These are phyloP conservation scores for Oasisia sp. DNA, from an alignment of 2,888 invertebrate species.

Conservation along the genomic window DNA sequence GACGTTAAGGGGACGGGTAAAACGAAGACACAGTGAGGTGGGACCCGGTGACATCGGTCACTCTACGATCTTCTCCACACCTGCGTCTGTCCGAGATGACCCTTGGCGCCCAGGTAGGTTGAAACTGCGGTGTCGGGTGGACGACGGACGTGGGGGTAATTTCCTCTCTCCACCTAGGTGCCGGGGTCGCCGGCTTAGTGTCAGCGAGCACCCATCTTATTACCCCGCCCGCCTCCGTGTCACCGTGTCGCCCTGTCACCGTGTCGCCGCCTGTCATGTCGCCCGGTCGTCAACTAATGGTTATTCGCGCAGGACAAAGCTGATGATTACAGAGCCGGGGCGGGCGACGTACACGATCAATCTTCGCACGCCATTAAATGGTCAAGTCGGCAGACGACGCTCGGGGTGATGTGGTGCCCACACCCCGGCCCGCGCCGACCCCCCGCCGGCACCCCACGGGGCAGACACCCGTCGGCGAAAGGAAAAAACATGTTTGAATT, in stretches of 20 bases:
- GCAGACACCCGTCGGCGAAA: not conserved
- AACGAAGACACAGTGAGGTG: not conserved
- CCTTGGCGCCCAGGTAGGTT: not conserved
- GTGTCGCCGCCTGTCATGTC: not conserved
- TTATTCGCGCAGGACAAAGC: constrained; percentile 1
- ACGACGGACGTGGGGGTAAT: not conserved
- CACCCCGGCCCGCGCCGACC: constrained; percentile 3
- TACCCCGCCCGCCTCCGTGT: not conserved
- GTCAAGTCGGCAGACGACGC: not conserved
- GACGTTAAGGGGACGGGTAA: not conserved
- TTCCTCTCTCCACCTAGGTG: not conserved
- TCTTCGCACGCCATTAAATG: constrained; percentile 13
- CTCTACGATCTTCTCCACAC: not conserved
- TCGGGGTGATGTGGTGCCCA: not conserved
- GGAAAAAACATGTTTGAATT: constrained; percentile 13
- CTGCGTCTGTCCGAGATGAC: not conserved
- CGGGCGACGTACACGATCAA: not conserved
- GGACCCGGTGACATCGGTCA: not conserved
- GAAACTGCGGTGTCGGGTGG: not conserved
- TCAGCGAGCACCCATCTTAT: constrained; percentile 3
- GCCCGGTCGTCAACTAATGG: not conserved
- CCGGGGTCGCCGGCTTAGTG: not conserved
- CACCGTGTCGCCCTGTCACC: not conserved
- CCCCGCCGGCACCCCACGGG: not conserved
- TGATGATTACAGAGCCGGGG: constrained; percentile 6